Conservation (phyloP, 2,888 invertebrate genomes). For the Hyposoter dolosus region DNA sequence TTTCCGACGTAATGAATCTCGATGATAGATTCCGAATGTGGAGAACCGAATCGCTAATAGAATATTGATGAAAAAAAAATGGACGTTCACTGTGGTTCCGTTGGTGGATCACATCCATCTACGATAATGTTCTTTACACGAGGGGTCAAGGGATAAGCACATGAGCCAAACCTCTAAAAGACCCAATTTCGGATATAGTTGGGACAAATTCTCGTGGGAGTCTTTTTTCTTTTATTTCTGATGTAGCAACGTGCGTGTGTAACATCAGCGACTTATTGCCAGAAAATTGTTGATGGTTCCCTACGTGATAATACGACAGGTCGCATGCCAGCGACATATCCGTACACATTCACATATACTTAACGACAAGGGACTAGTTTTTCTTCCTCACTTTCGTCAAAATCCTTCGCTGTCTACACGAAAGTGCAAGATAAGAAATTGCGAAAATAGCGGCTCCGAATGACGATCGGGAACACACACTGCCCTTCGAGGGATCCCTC, state of each 20-base stretch:
- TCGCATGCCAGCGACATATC: slow-evolving; percentile 29
- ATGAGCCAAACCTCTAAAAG: neutral
- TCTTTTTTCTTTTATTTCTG: neutral
- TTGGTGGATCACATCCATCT: neutral
- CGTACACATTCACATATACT: neutral
- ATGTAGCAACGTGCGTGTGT: slow-evolving; percentile 11
- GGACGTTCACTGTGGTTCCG: neutral
- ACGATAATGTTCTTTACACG: neutral
- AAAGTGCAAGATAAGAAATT: slow-evolving; percentile 23
- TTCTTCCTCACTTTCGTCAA: slow-evolving; percentile 14
- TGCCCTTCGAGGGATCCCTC: neutral
- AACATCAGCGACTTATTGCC: slow-evolving; percentile 27
- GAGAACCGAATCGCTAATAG: neutral
- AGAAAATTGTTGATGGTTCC: slow-evolving; percentile 31
- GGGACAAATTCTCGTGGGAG: slow-evolving; percentile 9
- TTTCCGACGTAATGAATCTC: neutral
- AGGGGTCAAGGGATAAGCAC: neutral
- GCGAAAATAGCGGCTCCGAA: slow-evolving; percentile 7
- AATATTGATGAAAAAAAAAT: neutral
- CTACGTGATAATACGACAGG: slow-evolving; percentile 3
- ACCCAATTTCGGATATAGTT: slow-evolving; percentile 14
- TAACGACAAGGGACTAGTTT: slow-evolving; percentile 16
- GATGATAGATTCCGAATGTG: neutral
- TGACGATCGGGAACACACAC: neutral
- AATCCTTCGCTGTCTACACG: slow-evolving; percentile 1